Evolutionary conservation across 2,113 vertebrate species (phyloP).

Genomic region (Ailuropoda melanoleuca): DNA sequence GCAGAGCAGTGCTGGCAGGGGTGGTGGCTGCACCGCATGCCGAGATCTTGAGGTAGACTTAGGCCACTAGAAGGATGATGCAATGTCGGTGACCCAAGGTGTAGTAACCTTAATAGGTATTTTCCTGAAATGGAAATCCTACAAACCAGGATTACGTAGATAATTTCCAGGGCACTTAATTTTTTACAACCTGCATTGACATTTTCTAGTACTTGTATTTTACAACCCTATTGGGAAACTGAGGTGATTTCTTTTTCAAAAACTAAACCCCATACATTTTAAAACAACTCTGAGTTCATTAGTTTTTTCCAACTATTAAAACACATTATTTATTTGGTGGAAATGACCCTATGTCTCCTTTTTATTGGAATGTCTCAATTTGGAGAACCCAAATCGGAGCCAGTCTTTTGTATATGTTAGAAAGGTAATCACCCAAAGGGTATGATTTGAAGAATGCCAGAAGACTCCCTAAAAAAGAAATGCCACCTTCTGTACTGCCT

Average conservation of each 20-base stretch:
- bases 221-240: constrained; percentile 6
- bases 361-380: background rate
- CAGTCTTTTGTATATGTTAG: background rate
- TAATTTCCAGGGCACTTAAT: background rate
- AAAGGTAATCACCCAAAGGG: background rate
- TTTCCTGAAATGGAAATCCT: constrained; percentile 45
- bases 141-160: background rate
- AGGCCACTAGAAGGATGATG: background rate
- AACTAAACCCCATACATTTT: background rate
- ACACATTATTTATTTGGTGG: background rate
- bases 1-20: rapidly evolving
- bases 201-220: constrained; percentile 46
- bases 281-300: constrained; percentile 51
- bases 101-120: background rate
- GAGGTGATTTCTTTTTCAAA: constrained; percentile 43
- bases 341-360: constrained; percentile 34
- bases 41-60: background rate
- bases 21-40: rapidly evolving
- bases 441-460: background rate
- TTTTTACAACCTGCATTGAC: constrained; percentile 17
- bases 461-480: background rate
- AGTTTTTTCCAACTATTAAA: constrained; percentile 13
- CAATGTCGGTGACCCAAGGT: background rate
- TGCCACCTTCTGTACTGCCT: background rate
- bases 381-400: background rate